A percentile compares a stretch with the other conserved stretches of the same genome.
phyloP scores from a whole-genome alignment of 1,140 invertebrate species.

The Scaptomyza montana region DNA sequence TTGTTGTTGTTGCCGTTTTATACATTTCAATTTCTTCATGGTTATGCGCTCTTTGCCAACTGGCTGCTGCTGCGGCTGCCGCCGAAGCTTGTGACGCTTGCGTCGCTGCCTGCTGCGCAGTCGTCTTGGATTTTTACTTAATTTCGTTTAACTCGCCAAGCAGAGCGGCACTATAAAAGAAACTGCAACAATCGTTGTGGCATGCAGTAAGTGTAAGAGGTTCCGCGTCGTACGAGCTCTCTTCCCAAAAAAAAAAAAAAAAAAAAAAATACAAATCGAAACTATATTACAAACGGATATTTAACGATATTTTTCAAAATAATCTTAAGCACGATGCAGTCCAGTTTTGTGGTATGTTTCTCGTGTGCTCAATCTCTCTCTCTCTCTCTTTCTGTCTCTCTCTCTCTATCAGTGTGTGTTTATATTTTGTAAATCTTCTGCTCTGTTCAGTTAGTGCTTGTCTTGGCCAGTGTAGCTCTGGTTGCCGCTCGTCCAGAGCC shows the following conservation, averaged over 20 bases:
- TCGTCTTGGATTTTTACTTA: slow-evolving; percentile 71
- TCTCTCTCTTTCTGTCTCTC: neutral
- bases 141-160: slow-evolving; percentile 76
- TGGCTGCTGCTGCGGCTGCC: slow-evolving; percentile 39
- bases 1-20: slow-evolving; percentile 49
- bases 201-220: slow-evolving; percentile 79
- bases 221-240: slow-evolving; percentile 74
- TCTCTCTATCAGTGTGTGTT: neutral
- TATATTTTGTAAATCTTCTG: slow-evolving; percentile 11
- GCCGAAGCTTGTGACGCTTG: neutral
- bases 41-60: slow-evolving; percentile 77
- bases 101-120: slow-evolving; percentile 29
- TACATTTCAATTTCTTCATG: slow-evolving; percentile 80
- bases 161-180: slow-evolving; percentile 81
- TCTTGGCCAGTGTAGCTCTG: slow-evolving; percentile 66
- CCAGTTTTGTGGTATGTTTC: slow-evolving; percentile 79
- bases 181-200: slow-evolving; percentile 78
- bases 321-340: slow-evolving; percentile 65
- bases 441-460: slow-evolving; percentile 64
- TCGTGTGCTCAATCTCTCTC: neutral
- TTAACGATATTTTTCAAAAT: slow-evolving; percentile 10
- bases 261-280: neutral
- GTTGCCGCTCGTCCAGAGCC: slow-evolving; percentile 76
- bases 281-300: slow-evolving; percentile 14
- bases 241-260: neutral